Evolutionary conservation across 1,140 invertebrate species (phyloP), one percentile per base, ranked within the genome.

Genomic region (Drosophila lacteicornis): DNA sequence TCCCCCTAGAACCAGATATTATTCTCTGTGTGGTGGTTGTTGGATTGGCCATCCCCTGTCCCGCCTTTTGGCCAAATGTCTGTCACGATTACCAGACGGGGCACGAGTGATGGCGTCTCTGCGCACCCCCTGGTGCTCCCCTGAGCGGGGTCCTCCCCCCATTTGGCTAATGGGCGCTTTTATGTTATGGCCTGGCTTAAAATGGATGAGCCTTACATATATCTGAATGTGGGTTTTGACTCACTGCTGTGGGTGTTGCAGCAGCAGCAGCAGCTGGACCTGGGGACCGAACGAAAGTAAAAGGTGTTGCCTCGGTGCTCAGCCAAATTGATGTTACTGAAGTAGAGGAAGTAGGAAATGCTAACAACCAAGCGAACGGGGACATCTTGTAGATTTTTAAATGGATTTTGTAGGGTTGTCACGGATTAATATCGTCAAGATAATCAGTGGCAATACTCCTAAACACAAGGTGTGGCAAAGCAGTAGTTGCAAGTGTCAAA

Each of bases 101-200:
- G 80, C 82, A 87, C 79, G 75, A 86, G 69, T 82, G 73, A 77
- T 77, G 75, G 60, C 62, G 60, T 61, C 50, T 67, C 46, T 46
- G 17, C 13, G 27, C 13, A 53, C 38, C 36, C 17, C 22, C 60
- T 33, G 15, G 49, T 38, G 19, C 51, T 19, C 45, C 45, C 27
- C 25, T 27, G 36, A 33, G 38, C 73, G 42, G 33, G 19, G 25
- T 51, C 42, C 67, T 81, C 53, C 81, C 66, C 67, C 79, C 75
- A 79, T 76, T 83, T 82, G 75, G 71, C 84, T 88, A 88, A 88
- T 88, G 84, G 84, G 69, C 60, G 74, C 85, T 88, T 83, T 90
- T 90, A 79, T 78, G 74, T 90, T 87, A 61, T 76, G 74, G 71
- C 73, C 73, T 49, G 66, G 67, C 84, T 88, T 80, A 71, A 87